A percentile compares a stretch with the other conserved stretches of the same genome.
Evolutionary conservation across 2,888 invertebrate species (phyloP).

Genomic region (Drosophila yooni): DNA sequence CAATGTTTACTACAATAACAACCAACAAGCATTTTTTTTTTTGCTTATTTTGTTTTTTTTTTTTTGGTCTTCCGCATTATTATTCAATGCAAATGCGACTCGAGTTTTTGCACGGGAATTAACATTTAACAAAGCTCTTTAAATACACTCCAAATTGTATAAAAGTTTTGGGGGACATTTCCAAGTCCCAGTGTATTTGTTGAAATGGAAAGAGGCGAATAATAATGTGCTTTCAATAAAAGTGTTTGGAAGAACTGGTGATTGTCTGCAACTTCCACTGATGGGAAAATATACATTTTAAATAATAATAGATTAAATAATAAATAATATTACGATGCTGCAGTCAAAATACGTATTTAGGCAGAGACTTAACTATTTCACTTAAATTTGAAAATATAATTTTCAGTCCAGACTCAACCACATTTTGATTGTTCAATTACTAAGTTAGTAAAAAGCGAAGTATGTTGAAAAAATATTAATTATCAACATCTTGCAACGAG

Average conservation of each 20-base stretch:
- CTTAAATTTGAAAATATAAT: background rate
- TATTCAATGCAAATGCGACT: constrained; percentile 46
- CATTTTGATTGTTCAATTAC: background rate
- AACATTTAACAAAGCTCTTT: constrained; percentile 33
- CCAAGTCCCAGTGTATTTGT: background rate
- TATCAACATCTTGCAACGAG: constrained; percentile 1
- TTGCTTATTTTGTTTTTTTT: background rate
- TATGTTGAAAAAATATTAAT: constrained; percentile 3
- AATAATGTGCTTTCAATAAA: background rate
- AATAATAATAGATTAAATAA: background rate
- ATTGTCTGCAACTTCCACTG: background rate
- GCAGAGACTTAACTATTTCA: background rate
- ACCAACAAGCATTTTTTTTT: constrained; percentile 5
- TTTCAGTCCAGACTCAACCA: background rate
- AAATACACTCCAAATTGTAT: constrained; percentile 22
- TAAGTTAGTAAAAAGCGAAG: background rate
- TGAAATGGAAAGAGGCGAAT: background rate
- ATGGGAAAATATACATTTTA: background rate
- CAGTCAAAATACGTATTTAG: background rate
- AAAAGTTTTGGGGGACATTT: background rate
- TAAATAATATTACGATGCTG: background rate
- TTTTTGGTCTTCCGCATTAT: constrained; percentile 22
- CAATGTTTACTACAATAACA: constrained; percentile 48
- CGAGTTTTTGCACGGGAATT: constrained; percentile 13
- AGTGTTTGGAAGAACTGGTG: background rate